These are phyloP conservation scores for Cyclophora punctaria DNA, from an alignment of 2,888 invertebrate species.

Conservation along the genomic window DNA sequence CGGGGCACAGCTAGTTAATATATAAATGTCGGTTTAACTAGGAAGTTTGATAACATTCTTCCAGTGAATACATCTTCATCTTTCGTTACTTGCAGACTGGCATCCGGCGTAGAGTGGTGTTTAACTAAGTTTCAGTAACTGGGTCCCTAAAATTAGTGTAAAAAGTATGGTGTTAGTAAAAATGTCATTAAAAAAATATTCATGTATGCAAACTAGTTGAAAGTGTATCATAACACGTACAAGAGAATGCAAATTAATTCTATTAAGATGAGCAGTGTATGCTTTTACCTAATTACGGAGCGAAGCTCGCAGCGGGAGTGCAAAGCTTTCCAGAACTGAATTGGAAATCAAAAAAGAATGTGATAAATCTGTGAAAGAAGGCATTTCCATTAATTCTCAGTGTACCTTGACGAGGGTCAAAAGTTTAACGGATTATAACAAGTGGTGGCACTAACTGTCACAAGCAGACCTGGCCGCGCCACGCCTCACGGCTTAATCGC, in stretches of 20 bases:
- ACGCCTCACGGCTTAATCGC: constrained; percentile 73
- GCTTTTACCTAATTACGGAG: constrained; percentile 43
- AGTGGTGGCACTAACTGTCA: constrained; percentile 73
- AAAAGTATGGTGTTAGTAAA: neutral
- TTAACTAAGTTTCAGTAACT: too few species aligned
- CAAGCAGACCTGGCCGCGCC: constrained; percentile 65
- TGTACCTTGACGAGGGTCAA: constrained; percentile 71
- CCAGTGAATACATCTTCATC: too few species aligned
- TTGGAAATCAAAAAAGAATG: constrained; percentile 23
- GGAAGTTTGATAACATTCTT: too few species aligned
- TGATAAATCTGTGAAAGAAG: constrained; percentile 55
- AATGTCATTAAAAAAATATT: constrained; percentile 2
- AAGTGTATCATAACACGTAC: constrained; percentile 39
- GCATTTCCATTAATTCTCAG: constrained; percentile 63
- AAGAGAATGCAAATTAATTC: constrained; percentile 60
- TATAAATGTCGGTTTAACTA: too few species aligned
- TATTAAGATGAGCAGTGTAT: constrained; percentile 54
- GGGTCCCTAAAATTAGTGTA: too few species aligned
- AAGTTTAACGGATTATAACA: constrained; percentile 73
- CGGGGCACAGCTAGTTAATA: too few species aligned
- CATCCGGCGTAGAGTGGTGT: too few species aligned
- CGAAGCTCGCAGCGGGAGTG: constrained; percentile 27
- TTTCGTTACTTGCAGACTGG: too few species aligned
- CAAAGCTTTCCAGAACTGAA: constrained; percentile 20
- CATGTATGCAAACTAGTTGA: constrained; percentile 48